A percentile compares a stretch with the other conserved stretches of the same genome.
Conservation (phyloP, 2,113 vertebrate genomes). For the Ophthalmolycus amberensis region DNA sequence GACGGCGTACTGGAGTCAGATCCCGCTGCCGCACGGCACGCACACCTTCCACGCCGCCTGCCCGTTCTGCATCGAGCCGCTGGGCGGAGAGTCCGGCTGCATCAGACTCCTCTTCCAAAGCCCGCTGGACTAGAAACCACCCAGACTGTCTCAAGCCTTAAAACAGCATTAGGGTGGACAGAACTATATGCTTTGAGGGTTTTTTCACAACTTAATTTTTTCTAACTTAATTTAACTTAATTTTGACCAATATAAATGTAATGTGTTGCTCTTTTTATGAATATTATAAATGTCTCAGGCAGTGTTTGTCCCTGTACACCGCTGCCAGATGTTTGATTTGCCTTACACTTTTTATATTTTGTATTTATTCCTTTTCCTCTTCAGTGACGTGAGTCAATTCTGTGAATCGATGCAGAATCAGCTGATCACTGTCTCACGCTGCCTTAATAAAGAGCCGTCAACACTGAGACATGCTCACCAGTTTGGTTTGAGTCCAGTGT, state of each 20-base stretch:
- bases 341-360: background rate
- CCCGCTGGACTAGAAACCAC: slow-evolving; percentile 82
- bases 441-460: too few relatives aligned
- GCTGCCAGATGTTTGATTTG: background rate
- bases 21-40: slow-evolving; percentile 91
- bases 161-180: too few relatives aligned
- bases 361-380: slow-evolving; percentile 40
- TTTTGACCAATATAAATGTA: background rate
- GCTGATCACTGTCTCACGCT: too few relatives aligned
- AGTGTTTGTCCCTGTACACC: background rate
- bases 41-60: slow-evolving; percentile 93
- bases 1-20: slow-evolving; percentile 91
- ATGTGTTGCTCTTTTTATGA: background rate
- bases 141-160: too few relatives aligned
- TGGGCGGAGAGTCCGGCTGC: slow-evolving; percentile 87
- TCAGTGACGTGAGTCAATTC: background rate
- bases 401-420: too few relatives aligned
- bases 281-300: background rate
- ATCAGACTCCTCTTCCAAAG: slow-evolving; percentile 97
- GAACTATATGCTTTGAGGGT: too few relatives aligned
- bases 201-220: too few relatives aligned
- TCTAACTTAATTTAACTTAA: too few relatives aligned
- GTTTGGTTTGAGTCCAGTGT: too few relatives aligned
- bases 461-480: too few relatives aligned
- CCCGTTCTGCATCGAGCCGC: slow-evolving; percentile 93